Conservation (phyloP, 2,113 vertebrate genomes). For the Labeo rohita region DNA sequence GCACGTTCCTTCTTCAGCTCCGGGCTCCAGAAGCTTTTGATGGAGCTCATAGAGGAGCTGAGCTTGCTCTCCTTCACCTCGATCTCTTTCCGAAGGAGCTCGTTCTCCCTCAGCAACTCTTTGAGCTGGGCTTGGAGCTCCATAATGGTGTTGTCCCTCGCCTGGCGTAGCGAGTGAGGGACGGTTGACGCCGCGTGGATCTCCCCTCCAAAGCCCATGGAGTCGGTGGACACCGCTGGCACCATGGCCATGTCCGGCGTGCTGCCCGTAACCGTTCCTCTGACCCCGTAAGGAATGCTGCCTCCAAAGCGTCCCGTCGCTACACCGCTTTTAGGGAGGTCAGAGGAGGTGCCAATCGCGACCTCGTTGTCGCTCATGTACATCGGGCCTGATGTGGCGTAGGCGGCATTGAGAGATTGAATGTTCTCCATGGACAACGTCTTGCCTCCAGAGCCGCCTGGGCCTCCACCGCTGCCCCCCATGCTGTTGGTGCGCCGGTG, state of each 20-base stretch:
- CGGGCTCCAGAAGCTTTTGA: conserved; percentile 99
- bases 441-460: conserved; percentile 86
- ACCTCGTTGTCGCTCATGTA: conserved; percentile 97
- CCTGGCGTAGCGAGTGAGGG: conserved; percentile 94
- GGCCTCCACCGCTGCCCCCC: conserved; percentile 88
- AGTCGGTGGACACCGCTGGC: conserved; percentile 84
- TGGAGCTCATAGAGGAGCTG: conserved; percentile 98
- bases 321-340: conserved; percentile 89
- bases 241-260: conserved; percentile 91
- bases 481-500: conserved; percentile 97
- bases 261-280: conserved; percentile 92
- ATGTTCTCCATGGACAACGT: conserved; percentile 99
- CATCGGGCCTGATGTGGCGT: conserved; percentile 95
- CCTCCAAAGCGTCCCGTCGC: conserved; percentile 86
- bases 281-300: conserved; percentile 88
- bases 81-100: conserved; percentile 89
- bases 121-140: conserved; percentile 96
- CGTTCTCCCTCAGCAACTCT: conserved; percentile 93
- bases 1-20: conserved; percentile 97
- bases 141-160: conserved; percentile 95
- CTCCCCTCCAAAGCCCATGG: conserved; percentile 93
- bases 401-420: conserved; percentile 96
- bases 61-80: conserved; percentile 98
- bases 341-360: conserved; percentile 81
- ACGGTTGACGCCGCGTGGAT: conserved; percentile 97